Conservation (phyloP, 1,140 invertebrate genomes). For the Chrysomallon squamiferum region DNA sequence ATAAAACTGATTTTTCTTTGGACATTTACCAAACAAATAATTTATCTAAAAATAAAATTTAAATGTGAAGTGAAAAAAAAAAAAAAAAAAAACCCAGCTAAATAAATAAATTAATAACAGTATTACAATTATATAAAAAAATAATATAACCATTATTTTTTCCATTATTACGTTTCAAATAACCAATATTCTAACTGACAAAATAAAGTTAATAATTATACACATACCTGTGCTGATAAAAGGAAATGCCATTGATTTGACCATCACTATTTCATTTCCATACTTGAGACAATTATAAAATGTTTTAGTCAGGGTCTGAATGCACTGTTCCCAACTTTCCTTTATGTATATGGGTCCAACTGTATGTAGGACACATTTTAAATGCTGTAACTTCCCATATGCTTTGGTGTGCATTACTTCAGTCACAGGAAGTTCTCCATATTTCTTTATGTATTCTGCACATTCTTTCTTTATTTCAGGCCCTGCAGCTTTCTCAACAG, state of each 20-base stretch:
- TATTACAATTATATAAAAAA: too few relatives aligned
- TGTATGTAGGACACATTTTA: constrained; percentile 34
- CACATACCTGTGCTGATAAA: constrained; percentile 49
- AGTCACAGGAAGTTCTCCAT: constrained; percentile 23
- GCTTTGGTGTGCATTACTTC: constrained; percentile 35
- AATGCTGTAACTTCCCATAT: constrained; percentile 23
- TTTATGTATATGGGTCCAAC: constrained; percentile 32
- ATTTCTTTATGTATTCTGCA: constrained; percentile 15
- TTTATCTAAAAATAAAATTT: too few relatives aligned
- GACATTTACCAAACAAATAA: too few relatives aligned
- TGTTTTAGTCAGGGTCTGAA: constrained; percentile 29
- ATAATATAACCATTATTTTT: too few relatives aligned
- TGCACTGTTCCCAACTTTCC: constrained; percentile 16
- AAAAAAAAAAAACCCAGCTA: too few relatives aligned
- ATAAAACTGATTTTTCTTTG: too few relatives aligned
- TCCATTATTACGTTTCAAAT: too few relatives aligned
- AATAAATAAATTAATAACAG: too few relatives aligned
- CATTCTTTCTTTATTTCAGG: constrained; percentile 31
- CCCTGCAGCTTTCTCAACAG: constrained; percentile 36
- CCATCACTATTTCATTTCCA: constrained; percentile 29
- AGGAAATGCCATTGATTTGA: constrained; percentile 37
- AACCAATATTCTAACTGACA: too few relatives aligned
- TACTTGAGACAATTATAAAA: constrained; percentile 40
- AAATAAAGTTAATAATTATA: too few relatives aligned
- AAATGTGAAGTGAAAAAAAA: too few relatives aligned